A percentile compares a stretch with the other conserved stretches of the same genome.
Evolutionary conservation across 2,797 vertebrate genomes (phyloP).

Genomic region (Sebastes ruberrimus): DNA sequence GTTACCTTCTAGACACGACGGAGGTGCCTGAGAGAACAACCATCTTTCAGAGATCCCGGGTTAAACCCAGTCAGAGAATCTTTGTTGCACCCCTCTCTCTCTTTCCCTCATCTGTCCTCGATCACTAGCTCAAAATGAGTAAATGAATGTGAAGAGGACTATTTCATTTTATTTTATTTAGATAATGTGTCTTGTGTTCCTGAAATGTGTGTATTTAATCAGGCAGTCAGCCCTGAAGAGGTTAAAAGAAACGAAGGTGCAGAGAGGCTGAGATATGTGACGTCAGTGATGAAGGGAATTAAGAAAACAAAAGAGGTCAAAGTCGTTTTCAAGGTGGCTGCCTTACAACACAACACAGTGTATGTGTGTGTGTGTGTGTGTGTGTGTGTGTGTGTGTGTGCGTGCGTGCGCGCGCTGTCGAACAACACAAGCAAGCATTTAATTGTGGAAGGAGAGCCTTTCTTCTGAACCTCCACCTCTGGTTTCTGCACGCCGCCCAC

Average conservation of each 20-base stretch:
- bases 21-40: too few relatives aligned
- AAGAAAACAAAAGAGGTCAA: conserved; percentile 17
- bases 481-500: conserved; percentile 45
- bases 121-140: background rate
- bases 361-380: background rate
- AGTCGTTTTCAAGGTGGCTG: conserved; percentile 21
- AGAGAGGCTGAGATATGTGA: background rate
- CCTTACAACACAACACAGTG: background rate
- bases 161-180: background rate
- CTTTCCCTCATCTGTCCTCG: too few relatives aligned
- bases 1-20: too few relatives aligned
- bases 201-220: background rate
- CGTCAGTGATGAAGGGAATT: background rate
- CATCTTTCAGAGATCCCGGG: too few relatives aligned
- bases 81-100: too few relatives aligned
- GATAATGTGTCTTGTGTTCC: rapidly evolving
- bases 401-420: background rate
- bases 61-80: too few relatives aligned
- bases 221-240: background rate
- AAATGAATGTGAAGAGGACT: background rate
- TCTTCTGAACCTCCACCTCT: conserved; percentile 8
- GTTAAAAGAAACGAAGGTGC: background rate
- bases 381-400: background rate
- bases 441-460: background rate
- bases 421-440: conserved; percentile 9